Base-by-base conservation (phyloP, 2,113 vertebrate species). In the Reinhardtius hippoglossoides region DNA sequence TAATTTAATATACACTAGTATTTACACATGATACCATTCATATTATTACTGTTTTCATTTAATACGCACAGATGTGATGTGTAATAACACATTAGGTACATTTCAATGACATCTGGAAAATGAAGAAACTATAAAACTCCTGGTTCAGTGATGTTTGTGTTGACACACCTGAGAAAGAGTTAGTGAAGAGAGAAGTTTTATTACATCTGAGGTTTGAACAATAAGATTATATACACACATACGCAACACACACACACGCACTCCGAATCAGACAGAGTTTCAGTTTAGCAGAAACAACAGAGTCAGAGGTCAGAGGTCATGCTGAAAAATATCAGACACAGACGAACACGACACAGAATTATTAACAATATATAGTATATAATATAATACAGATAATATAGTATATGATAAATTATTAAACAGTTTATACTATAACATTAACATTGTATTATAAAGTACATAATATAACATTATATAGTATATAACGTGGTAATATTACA, bases 271-370 rank as follows among this genome's bases (percentile, higher is more conserved):
- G 44, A 46, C 44, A 37, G 31, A 31, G 35, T 46, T 46, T 14
- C 1, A 50, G 46, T 18, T 50, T 4, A 20, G 20, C 40, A 42
- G 40, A 42, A 42, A 42, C 1, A 42, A 42, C 35, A 37, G 46
- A 7, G 46, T 50, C 46, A 50, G 35, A 62, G 57, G 80, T 80
- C 75, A 62, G 54, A 70, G 59, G 66, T 84, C 81, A 86, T 77
- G 76, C 78, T 37, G 35, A 63, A 2, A 3, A n/a, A 5, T n/a
- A 54, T n/a, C 14, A 20, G 18, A 54, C 50, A 54, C 5, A 54
- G 46, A 50, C 16, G 15, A 50, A 16, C 46, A 50, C 46, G 20
- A 50, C 46, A 50, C 46, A 9, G 15, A 18, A 15, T 15, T 50
- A 50, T 50, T 18, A 50, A 50, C 44, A 46, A 46, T 46, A 50